Base-by-base conservation (phyloP, 2,113 vertebrate species). In the Suncus etruscus region DNA sequence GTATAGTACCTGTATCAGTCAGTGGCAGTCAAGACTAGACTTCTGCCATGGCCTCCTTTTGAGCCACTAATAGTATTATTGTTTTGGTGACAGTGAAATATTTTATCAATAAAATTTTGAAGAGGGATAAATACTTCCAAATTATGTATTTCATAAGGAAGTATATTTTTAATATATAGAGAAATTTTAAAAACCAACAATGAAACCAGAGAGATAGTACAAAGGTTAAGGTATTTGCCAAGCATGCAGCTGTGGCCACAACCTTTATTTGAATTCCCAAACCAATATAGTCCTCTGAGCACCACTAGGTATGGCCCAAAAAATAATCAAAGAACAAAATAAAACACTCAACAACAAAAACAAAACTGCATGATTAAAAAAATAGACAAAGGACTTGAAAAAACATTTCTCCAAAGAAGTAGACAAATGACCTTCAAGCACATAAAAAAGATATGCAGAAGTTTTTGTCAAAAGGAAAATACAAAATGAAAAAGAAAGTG, bases 21-120 rank as follows among this genome's bases (percentile, higher is more conserved):
- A 48, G 32, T 11, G 65, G 16, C 48, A 48, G 29, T 54, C 11
- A 58, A 25, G 29, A 22, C 63, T 31, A 70, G n/a, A 70, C n/a
- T n/a, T 14, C 31, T 92, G 47, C 73, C 14, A 9, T 2, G 15
- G 77, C 3, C 54, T 54, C 66, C 39, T 0, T 76, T 83, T 91
- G 63, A 31, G 51, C 77, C 87, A 82, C 27, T 25, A 70, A 11
- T 31, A 76, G 63, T 48, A 45, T 89, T 80, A 68, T 50, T 73
- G 9, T 4, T 61, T 48, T 31, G 63, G 54, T 54, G 15, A 92
- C 11, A 2, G 20, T 8, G 76, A 63, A 86, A 81, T 76, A 31
- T 87, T 72, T 73, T 89, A 39, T 73, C 72, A 74, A 72, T 39
- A 90, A 89, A 81, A 86, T 39, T 32, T 25, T 47, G 32, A 75